A percentile compares a stretch with the other conserved stretches of the same genome.
phyloP scores from a whole-genome alignment of 2,888 invertebrate genomes.

The Diplolepis rosae region DNA sequence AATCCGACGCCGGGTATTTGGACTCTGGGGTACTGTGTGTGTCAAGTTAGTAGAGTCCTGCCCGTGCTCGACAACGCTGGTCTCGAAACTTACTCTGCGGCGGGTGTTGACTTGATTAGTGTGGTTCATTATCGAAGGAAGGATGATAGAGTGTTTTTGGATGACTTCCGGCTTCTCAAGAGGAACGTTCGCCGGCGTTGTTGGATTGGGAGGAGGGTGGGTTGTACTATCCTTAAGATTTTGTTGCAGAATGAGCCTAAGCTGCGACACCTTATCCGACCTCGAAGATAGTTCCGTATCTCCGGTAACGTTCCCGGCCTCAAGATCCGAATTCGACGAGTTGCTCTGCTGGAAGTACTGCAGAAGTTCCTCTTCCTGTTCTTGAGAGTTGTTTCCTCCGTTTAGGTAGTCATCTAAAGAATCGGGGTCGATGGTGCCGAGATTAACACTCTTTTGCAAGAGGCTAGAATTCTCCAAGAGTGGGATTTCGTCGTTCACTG shows the following conservation, averaged over 20 bases:
- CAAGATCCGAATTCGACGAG: conserved; percentile 69
- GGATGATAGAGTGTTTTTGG: conserved; percentile 64
- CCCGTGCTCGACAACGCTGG: conserved; percentile 66
- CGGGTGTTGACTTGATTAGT: conserved; percentile 60
- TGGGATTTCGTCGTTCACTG: conserved; percentile 36
- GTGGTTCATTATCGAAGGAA: conserved; percentile 66
- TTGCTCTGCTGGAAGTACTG: conserved; percentile 84
- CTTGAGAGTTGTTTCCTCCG: conserved; percentile 84
- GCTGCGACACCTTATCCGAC: conserved; percentile 82
- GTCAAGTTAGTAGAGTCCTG: conserved; percentile 62
- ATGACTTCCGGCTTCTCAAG: conserved; percentile 56
- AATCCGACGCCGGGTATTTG: conserved; percentile 84
- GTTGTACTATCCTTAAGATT: conserved; percentile 76
- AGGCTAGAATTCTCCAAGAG: conserved; percentile 55
- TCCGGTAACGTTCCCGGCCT: conserved; percentile 50
- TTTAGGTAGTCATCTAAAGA: conserved; percentile 88
- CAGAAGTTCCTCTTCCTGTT: conserved; percentile 88
- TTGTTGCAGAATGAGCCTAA: conserved; percentile 82
- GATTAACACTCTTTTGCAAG: conserved; percentile 67
- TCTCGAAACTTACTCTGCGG: conserved; percentile 78
- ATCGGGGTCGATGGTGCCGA: conserved; percentile 86
- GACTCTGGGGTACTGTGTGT: conserved; percentile 81
- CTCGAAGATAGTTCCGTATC: conserved; percentile 69
- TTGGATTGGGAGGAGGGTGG: conserved; percentile 57
- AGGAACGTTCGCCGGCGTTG: conserved; percentile 47